Conservation (phyloP, 2,888 invertebrate species). For the Drosophila pseudotakahashii region DNA sequence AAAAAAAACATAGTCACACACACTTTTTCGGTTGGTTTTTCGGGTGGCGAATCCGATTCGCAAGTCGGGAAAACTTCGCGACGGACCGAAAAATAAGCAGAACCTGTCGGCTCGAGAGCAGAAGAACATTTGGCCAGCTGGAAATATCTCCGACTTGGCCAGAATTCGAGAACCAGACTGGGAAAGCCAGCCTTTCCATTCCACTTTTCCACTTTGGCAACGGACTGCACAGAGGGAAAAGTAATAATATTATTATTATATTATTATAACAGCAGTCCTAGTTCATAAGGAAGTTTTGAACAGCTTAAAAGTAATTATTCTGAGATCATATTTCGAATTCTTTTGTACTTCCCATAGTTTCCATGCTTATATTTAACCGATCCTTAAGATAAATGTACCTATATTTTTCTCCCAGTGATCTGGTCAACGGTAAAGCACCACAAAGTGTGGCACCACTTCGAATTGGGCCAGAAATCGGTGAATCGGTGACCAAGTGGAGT, state of each 20-base stretch:
- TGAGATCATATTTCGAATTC: too few species aligned
- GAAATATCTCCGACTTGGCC: slow-evolving; percentile 7
- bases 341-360: too few species aligned
- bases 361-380: background rate
- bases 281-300: too few species aligned
- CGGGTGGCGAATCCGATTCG: background rate
- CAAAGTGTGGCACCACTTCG: slow-evolving; percentile 35
- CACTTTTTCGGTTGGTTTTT: background rate
- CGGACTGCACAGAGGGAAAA: slow-evolving; percentile 16
- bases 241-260: too few species aligned
- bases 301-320: too few species aligned
- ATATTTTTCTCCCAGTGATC: background rate
- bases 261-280: background rate
- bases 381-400: background rate
- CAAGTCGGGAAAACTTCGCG: background rate
- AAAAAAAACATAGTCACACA: slow-evolving; percentile 5
- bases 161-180: slow-evolving; percentile 19
- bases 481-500: slow-evolving; percentile 1
- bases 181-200: slow-evolving; percentile 66
- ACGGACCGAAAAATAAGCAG: slow-evolving; percentile 41
- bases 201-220: slow-evolving; percentile 71
- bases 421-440: slow-evolving; percentile 56
- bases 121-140: slow-evolving; percentile 68
- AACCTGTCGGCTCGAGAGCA: slow-evolving; percentile 71
- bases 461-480: slow-evolving; percentile 35